Evolutionary conservation across 2,113 vertebrate genomes (phyloP), one percentile per base, ranked within the genome.

Genomic region (Motacilla alba): DNA sequence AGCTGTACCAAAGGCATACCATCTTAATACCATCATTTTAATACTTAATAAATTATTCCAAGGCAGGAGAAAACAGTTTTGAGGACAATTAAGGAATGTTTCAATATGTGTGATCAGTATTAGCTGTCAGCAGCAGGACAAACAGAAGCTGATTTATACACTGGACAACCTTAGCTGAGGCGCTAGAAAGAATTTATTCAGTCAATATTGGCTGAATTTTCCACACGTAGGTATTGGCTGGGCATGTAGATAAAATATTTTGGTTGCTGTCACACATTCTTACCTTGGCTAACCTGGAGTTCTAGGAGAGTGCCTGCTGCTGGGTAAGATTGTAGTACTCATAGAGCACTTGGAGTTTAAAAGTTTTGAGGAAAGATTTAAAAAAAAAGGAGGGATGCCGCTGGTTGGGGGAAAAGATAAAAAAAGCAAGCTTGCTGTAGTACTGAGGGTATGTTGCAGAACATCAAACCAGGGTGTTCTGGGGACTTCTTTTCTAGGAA

Each of bases 351-450:
- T 46, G 26, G 20, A 47, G 10, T 83, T 87, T 31, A 39, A 84
- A 84, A 77, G n/a, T 55, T 37, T 3, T 41, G 5, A 44, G 6
- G 26, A 17, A 31, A 53, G 16, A 16, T 9, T 9, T 16, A 58
- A 37, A 59, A 13, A 26, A 53, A 10, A 8, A 28, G 10, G 7
- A 44, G 15, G 24, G 7, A 7, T 26, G 12, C 15, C 80, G 53
- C 9, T 62, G 24, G 15, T 5, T 3, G 7, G 5, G 2, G 2
- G 1, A 19, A n/a, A 17, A 20, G 3, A 2, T 22, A n/a, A 1
- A 37, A 53, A 44, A 24, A n/a, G 6, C 17, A 74, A 55, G 30
- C 39, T 47, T 74, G 8, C 20, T 39, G 7, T 70, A 4, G 3
- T 27, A 15, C 4, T 62, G 22, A 70, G 15, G 3, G 8, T 47